Conservation (phyloP, 2,113 vertebrate species). For the Cebus imitator region DNA sequence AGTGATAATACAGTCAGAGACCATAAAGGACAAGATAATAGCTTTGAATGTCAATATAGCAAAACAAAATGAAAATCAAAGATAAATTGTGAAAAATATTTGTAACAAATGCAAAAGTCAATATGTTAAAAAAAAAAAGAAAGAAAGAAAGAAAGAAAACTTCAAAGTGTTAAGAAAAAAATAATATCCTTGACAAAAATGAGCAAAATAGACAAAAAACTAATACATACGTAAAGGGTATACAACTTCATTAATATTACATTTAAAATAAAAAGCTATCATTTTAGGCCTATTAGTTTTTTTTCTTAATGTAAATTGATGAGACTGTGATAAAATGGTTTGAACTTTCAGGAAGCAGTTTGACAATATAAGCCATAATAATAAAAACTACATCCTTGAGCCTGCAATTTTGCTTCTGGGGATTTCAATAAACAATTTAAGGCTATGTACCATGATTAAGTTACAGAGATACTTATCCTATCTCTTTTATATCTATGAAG, state of each 20-base stretch:
- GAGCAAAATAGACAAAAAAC: not conserved
- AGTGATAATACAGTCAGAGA: slow-evolving; percentile 18
- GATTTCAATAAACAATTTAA: slow-evolving; percentile 21
- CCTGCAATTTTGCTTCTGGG: not conserved
- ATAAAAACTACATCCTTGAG: not conserved
- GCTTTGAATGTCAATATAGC: slow-evolving; percentile 30
- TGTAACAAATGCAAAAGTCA: not conserved
- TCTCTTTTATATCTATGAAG: slow-evolving; percentile 9
- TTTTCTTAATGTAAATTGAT: not conserved
- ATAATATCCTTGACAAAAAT: not conserved
- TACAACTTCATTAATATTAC: not conserved
- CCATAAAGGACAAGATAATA: slow-evolving; percentile 18
- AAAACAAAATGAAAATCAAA: slow-evolving; percentile 18
- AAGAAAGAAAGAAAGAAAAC: not conserved
- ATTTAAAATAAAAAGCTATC: slow-evolving; percentile 32
- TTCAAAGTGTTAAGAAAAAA: not conserved
- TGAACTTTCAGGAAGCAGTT: not conserved
- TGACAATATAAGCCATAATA: not conserved
- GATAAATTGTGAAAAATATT: slow-evolving; percentile 12
- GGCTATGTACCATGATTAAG: not conserved
- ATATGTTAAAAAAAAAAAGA: not conserved
- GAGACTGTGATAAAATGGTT: not conserved
- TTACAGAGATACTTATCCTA: not conserved
- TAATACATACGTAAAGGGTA: not conserved
- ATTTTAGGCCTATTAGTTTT: not conserved